Conservation (phyloP, 2,888 invertebrate genomes). For the Elmis aenea region DNA sequence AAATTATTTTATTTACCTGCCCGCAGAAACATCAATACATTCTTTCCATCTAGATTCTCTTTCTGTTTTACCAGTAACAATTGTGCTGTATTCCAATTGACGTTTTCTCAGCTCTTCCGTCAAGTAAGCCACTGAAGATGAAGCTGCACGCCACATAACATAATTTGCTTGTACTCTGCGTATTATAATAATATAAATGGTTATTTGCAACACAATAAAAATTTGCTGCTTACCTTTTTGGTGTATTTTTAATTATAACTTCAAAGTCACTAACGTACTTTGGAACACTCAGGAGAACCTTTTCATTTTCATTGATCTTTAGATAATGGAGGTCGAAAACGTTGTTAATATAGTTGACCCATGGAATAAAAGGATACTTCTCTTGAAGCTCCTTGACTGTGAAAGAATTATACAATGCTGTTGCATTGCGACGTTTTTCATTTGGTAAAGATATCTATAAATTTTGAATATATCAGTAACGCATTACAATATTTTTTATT, state of each 20-base stretch:
- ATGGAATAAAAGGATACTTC: constrained; percentile 72
- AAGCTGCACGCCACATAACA: constrained; percentile 86
- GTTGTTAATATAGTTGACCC: constrained; percentile 80
- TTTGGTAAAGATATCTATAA: constrained; percentile 77
- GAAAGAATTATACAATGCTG: constrained; percentile 88
- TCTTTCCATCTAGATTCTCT: constrained; percentile 89
- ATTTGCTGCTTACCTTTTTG: constrained; percentile 50
- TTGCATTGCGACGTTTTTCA: constrained; percentile 86
- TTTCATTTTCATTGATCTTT: constrained; percentile 61
- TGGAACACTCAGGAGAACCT: constrained; percentile 81
- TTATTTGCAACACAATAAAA: neutral
- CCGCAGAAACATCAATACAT: constrained; percentile 75
- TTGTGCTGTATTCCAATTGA: constrained; percentile 75
- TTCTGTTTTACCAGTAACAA: constrained; percentile 77
- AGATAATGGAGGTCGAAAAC: constrained; percentile 62
- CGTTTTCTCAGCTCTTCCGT: constrained; percentile 72
- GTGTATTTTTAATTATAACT: constrained; percentile 50
- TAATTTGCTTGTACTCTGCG: constrained; percentile 77
- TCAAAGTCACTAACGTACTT: constrained; percentile 71
- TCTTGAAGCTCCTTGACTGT: constrained; percentile 70
- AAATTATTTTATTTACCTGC: constrained; percentile 52
- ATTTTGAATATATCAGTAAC: constrained; percentile 1
- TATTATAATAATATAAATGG: neutral
- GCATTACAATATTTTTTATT: neutral
- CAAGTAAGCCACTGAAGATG: constrained; percentile 74